phyloP scores from a whole-genome alignment of 2,888 invertebrate genomes.

The Eupithecia subumbrata region DNA sequence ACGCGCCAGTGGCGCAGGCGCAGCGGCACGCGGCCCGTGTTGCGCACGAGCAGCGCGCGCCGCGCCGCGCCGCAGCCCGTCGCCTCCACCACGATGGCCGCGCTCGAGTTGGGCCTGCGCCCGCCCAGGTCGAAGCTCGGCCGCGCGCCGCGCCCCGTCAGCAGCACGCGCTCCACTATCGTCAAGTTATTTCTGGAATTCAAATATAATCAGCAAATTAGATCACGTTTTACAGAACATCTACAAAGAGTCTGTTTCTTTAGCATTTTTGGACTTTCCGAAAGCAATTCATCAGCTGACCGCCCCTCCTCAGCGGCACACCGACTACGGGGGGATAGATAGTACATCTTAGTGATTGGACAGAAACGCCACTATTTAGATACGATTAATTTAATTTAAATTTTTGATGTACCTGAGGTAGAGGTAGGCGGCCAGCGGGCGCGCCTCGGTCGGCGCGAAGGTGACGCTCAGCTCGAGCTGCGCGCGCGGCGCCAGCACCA shows the following conservation, averaged over 20 bases:
- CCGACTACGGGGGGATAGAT: too few species aligned
- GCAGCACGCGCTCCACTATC: constrained; percentile 91
- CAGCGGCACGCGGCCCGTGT: constrained; percentile 96
- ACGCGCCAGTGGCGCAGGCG: constrained; percentile 81
- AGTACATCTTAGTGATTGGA: too few species aligned
- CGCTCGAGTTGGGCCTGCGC: constrained; percentile 89
- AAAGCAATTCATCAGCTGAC: too few species aligned
- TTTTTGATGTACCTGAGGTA: constrained; percentile 74
- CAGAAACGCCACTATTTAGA: too few species aligned
- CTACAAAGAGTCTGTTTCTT: too few species aligned
- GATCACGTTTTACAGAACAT: too few species aligned
- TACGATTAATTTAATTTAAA: too few species aligned
- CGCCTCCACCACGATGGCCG: constrained; percentile 91
- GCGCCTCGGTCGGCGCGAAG: constrained; percentile 68
- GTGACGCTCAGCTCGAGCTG: constrained; percentile 75
- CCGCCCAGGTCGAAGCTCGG: constrained; percentile 95
- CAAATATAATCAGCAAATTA: neutral
- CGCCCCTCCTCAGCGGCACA: too few species aligned
- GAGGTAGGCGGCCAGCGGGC: constrained; percentile 76
- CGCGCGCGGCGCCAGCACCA: constrained; percentile 84
- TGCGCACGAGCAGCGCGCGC: constrained; percentile 84
- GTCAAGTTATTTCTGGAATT: constrained; percentile 94
- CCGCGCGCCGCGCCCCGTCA: constrained; percentile 92
- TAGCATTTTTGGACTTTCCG: too few species aligned
- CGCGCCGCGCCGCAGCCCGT: constrained; percentile 87